These are phyloP conservation scores for chimpanzee (Pan troglodytes) DNA, from an alignment of 2,113 vertebrate genomes.

Conservation along the genomic window NHGRI_mPanTro3-v2.1_pri NC_072410.2:97342001-97342500, in stretches of 20 bases:
- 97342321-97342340: background rate
- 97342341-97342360: background rate
- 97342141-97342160: background rate
- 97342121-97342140: background rate
- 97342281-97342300: background rate
- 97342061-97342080: background rate
- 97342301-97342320: background rate
- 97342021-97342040: background rate
- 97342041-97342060: slow-evolving; percentile 34
- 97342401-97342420: background rate
- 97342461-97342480: background rate
- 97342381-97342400: background rate
- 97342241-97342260: background rate
- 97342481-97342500: background rate
- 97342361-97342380: background rate
- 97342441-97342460: background rate
- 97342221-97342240: background rate
- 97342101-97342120: background rate
- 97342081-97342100: slow-evolving; percentile 3
- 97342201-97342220: background rate
- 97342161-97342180: background rate
- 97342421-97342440: background rate
- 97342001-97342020: background rate
- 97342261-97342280: background rate
- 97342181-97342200: background rate